phyloP scores from a whole-genome alignment of 2,797 vertebrate species.

The Selene dorsalis region DNA sequence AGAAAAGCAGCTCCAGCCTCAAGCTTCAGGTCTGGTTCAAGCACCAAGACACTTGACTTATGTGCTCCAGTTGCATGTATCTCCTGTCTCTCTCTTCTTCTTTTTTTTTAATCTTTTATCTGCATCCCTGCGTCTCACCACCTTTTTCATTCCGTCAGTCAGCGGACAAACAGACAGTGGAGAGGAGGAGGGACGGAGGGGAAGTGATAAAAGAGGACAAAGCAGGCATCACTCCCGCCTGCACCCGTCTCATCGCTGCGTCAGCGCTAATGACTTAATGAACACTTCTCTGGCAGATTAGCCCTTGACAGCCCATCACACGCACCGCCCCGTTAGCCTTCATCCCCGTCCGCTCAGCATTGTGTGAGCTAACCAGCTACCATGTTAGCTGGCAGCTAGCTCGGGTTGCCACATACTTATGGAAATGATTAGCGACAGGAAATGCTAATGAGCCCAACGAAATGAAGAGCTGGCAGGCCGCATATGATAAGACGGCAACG shows the following conservation, averaged over 20 bases:
- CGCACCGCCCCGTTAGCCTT: conserved; percentile 74
- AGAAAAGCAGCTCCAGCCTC: background rate
- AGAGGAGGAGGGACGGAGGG: conserved; percentile 59
- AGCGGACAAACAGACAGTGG: conserved; percentile 68
- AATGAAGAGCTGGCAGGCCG: conserved; percentile 75
- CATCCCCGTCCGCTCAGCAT: conserved; percentile 62
- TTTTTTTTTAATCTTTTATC: conserved; percentile 28
- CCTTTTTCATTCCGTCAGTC: conserved; percentile 76
- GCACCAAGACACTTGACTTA: conserved; percentile 54
- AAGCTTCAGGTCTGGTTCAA: conserved; percentile 34
- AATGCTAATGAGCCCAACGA: conserved; percentile 82
- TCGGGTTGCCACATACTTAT: conserved; percentile 56
- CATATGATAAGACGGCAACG: conserved; percentile 58
- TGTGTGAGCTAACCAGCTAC: conserved; percentile 67
- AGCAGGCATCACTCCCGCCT: conserved; percentile 81
- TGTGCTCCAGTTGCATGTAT: conserved; percentile 33
- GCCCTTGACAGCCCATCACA: conserved; percentile 86
- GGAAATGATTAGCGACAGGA: conserved; percentile 72
- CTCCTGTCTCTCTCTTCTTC: conserved; percentile 16
- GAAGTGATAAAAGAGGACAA: conserved; percentile 82
- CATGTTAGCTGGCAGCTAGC: conserved; percentile 69
- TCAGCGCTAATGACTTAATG: conserved; percentile 90
- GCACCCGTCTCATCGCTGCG: conserved; percentile 81
- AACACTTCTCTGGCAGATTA: conserved; percentile 87
- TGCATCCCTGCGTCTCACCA: conserved; percentile 47